Base-by-base conservation (phyloP, 2,888 invertebrate genomes). In the Trichopoda pennipes region DNA sequence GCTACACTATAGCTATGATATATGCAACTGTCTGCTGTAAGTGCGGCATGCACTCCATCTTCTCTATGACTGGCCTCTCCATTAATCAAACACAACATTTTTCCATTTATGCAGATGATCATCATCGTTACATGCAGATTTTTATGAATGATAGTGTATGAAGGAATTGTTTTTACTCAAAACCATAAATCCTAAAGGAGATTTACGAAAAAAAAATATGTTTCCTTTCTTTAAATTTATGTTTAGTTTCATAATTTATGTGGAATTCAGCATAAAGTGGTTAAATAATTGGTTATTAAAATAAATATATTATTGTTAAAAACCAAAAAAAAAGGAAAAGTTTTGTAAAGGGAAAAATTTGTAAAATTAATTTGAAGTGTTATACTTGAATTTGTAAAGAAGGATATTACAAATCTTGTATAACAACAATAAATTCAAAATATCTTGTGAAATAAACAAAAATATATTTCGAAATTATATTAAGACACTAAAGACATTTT, bases 1-100 rank as follows among this genome's bases (percentile, higher is more conserved):
- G 16, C 17, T 21, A 14, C 12, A 28, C 4, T 7, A 28, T 28
- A 17, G 21, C 42, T 32, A 42, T 3, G 19, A 38, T 49, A 51
- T 32, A 63, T 70, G 53, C 35, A 56, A 60, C 58, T 58, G 63
- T 56, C 42, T 63, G 61, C 38, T 21, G 42, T 35, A 56, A 8
- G 19, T 55, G 53, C 55, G 19, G 28, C 60, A 60, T 28, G 23
- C 53, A 72, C 49, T 55, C n/a, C 60, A 64, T 68, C 28, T 49
- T 73, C 28, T 61, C 28, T 9, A 61, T 56, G 61, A 47, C 63
- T 63, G 42, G 76, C 44, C 66, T 58, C 19, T 51, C 73, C 81
- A 81, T 81, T 81, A 77, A 81, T 81, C 81, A 81, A 73, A 63
- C 61, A 73, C 16, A 58, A 44, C 51, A 51, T 49, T 49, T 60